A percentile compares a stretch with the other conserved stretches of the same genome.
These are phyloP conservation scores for Petrocephalus zakoni DNA, from an alignment of 2,113 vertebrate species.

Conservation along the genomic window DNA sequence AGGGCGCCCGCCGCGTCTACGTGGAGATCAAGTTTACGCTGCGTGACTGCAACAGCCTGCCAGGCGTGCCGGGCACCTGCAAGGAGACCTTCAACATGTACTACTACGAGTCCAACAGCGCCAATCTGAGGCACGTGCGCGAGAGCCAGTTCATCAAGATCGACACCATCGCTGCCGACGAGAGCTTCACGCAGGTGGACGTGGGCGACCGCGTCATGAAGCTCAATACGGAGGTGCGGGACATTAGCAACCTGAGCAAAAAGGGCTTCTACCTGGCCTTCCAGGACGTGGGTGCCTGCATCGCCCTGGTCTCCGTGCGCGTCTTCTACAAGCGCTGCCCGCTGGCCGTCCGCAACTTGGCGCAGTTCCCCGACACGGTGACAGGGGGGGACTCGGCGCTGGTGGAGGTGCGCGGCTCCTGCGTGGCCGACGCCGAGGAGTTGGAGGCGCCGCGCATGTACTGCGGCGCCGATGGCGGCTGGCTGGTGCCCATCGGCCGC, in stretches of 20 bases:
- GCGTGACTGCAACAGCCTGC: constrained; percentile 75
- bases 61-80: constrained; percentile 71
- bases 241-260: constrained; percentile 71
- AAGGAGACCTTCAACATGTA: constrained; percentile 82
- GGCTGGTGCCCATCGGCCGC: constrained; percentile 75
- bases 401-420: constrained; percentile 69
- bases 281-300: constrained; percentile 74
- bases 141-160: constrained; percentile 75
- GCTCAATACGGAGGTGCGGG: constrained; percentile 72
- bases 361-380: constrained; percentile 71
- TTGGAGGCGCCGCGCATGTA: constrained; percentile 76
- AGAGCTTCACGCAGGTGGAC: constrained; percentile 76
- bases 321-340: constrained; percentile 78
- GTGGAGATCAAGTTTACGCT: constrained; percentile 78
- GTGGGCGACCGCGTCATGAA: constrained; percentile 76
- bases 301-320: constrained; percentile 70
- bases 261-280: constrained; percentile 77
- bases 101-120: constrained; percentile 72
- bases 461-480: constrained; percentile 74
- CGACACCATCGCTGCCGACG: constrained; percentile 74
- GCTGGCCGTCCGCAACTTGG: constrained; percentile 66
- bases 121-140: constrained; percentile 70
- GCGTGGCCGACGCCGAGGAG: constrained; percentile 71
- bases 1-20: constrained; percentile 70
- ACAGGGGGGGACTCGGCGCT: constrained; percentile 71